Percentiles rank a stretch among this genome's conserved stretches.
These are phyloP conservation scores for Chloropsis cyanopogon DNA, from an alignment of 2,113 vertebrate species.

Conservation along the genomic window DNA sequence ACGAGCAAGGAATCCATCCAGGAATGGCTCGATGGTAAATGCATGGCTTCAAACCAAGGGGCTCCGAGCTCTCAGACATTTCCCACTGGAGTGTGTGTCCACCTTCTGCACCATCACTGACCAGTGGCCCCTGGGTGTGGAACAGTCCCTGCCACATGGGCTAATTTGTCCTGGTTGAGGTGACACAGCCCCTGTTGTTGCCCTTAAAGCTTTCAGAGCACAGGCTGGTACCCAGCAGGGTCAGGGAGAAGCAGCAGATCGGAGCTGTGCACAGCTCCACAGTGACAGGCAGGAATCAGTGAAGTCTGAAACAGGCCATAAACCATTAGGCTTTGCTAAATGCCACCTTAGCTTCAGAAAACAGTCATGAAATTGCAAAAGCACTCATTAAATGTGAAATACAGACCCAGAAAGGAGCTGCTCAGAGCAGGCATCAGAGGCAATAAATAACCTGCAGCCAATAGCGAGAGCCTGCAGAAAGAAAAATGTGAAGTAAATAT, in stretches of 20 bases:
- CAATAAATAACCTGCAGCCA: constrained; percentile 16
- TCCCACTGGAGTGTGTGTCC: background rate
- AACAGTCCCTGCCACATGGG: rapidly evolving
- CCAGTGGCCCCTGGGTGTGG: background rate
- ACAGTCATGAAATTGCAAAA: constrained; percentile 29
- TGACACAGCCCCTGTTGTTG: background rate
- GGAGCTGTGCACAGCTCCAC: background rate
- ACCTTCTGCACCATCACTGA: background rate
- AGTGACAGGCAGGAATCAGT: background rate
- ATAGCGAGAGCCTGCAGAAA: background rate
- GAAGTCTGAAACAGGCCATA: background rate
- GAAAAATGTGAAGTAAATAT: constrained; percentile 22
- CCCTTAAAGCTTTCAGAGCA: background rate
- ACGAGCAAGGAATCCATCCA: background rate
- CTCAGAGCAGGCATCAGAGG: background rate
- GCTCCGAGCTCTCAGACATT: background rate
- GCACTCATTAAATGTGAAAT: constrained; percentile 43
- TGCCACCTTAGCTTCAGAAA: constrained; percentile 41
- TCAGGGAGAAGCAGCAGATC: background rate
- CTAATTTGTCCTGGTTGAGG: background rate
- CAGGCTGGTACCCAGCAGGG: background rate
- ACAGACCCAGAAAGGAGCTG: background rate
- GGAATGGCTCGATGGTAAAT: background rate
- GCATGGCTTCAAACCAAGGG: background rate
- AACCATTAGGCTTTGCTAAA: background rate